Evolutionary conservation across 2,888 invertebrate genomes (phyloP).

Genomic region (Amorpha juglandis): DNA sequence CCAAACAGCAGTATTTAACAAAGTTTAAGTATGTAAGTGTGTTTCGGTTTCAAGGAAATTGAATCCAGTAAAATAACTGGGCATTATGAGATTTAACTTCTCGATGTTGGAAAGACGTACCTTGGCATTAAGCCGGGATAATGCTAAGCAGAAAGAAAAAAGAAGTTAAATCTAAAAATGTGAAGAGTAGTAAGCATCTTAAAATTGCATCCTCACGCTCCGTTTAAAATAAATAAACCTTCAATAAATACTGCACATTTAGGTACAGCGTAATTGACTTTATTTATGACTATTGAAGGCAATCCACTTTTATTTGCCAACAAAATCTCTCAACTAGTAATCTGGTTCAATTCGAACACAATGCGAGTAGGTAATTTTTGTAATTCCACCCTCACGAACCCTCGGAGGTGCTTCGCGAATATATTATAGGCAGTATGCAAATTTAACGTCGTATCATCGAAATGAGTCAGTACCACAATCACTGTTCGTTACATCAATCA

Average conservation of each 20-base stretch:
- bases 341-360: slow-evolving; percentile 14
- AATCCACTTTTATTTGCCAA: slow-evolving; percentile 14
- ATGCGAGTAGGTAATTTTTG: slow-evolving; percentile 17
- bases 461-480: slow-evolving; percentile 21
- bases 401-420: slow-evolving; percentile 19
- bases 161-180: neutral
- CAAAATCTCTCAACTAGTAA: slow-evolving; percentile 9
- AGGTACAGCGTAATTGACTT: neutral
- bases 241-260: neutral
- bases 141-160: too few species aligned
- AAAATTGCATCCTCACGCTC: neutral
- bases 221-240: neutral
- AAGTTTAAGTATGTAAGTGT: too few species aligned
- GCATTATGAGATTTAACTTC: too few species aligned
- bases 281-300: slow-evolving; percentile 12
- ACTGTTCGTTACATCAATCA: slow-evolving; percentile 20
- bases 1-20: too few species aligned
- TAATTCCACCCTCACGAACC: neutral
- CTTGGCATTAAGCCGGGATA: too few species aligned
- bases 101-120: too few species aligned
- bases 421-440: slow-evolving; percentile 17
- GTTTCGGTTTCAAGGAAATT: too few species aligned
- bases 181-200: neutral
- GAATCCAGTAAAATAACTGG: too few species aligned
- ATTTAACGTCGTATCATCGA: slow-evolving; percentile 20